A percentile compares a stretch with the other conserved stretches of the same genome.
Conservation (phyloP, 2,113 vertebrate genomes). For the Vidua macroura region DNA sequence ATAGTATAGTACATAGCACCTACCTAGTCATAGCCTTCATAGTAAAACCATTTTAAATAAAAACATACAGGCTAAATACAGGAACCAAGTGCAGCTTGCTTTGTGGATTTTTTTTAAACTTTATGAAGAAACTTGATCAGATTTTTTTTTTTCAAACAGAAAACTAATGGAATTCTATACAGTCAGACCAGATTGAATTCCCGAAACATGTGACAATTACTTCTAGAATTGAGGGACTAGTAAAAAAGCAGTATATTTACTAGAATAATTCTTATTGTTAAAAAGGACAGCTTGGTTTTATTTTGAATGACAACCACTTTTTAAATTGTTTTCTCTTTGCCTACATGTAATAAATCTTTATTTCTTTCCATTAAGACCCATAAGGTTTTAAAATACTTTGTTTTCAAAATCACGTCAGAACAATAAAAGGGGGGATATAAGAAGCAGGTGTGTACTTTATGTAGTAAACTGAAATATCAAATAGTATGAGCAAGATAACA, state of each 20-base stretch:
- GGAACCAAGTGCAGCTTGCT: not conserved
- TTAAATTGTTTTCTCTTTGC: not conserved
- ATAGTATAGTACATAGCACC: not conserved
- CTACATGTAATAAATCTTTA: not conserved
- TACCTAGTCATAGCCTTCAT: not conserved
- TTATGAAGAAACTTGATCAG: not conserved
- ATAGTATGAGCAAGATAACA: not conserved
- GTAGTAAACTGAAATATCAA: constrained; percentile 19
- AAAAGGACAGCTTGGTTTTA: not conserved
- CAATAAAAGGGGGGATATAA: not conserved
- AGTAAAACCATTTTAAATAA: not conserved
- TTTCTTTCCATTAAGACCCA: not conserved
- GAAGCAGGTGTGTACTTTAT: not conserved
- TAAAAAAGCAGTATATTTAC: not conserved
- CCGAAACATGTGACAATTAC: not conserved
- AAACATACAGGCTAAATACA: not conserved
- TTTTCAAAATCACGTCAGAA: not conserved
- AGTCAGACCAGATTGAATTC: not conserved
- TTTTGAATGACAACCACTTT: not conserved
- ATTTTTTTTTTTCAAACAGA: not conserved
- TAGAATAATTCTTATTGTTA: not conserved
- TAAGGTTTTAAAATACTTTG: not conserved
- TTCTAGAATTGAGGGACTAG: not conserved
- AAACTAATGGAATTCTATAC: not conserved
- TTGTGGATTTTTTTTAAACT: not conserved